Conservation (phyloP, 1,140 invertebrate genomes). For the Drosophila malerkotliana region DNA sequence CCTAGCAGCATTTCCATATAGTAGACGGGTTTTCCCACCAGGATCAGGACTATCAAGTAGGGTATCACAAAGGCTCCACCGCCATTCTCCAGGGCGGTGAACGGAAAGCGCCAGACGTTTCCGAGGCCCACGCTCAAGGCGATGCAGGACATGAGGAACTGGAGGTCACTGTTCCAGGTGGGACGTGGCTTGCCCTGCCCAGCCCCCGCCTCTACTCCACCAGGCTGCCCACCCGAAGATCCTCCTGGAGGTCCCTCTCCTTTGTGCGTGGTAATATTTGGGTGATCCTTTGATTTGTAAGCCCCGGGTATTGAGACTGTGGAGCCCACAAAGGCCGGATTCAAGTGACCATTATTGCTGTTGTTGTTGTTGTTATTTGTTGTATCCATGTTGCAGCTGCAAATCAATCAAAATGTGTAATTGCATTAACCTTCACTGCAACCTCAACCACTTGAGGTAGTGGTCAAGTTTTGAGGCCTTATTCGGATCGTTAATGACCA, state of each 20-base stretch:
- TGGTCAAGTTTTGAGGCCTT: slow-evolving; percentile 64
- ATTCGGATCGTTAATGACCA: slow-evolving; percentile 9
- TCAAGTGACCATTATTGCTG: slow-evolving; percentile 56
- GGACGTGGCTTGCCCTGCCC: slow-evolving; percentile 83
- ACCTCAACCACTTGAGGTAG: slow-evolving; percentile 11
- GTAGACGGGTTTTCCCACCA: slow-evolving; percentile 95
- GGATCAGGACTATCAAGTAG: slow-evolving; percentile 91
- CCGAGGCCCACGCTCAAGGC: slow-evolving; percentile 96
- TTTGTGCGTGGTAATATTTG: slow-evolving; percentile 8
- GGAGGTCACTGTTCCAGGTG: slow-evolving; percentile 92
- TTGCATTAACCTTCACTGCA: slow-evolving; percentile 48
- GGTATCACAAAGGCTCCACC: slow-evolving; percentile 91
- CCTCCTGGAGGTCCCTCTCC: neutral
- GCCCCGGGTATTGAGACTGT: slow-evolving; percentile 75
- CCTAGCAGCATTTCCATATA: slow-evolving; percentile 94
- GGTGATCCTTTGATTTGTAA: slow-evolving; percentile 42
- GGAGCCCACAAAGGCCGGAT: slow-evolving; percentile 67
- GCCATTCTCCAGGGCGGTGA: slow-evolving; percentile 92
- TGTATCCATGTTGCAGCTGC: slow-evolving; percentile 49
- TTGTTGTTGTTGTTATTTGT: slow-evolving; percentile 42
- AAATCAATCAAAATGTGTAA: slow-evolving; percentile 41
- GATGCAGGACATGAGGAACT: slow-evolving; percentile 95
- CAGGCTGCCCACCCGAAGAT: neutral
- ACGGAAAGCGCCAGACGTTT: slow-evolving; percentile 88
- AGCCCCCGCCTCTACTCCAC: slow-evolving; percentile 2